These are phyloP conservation scores for Steinernema carpocapsae DNA, from an alignment of 2,888 invertebrate species.

Conservation along the genomic window DNA sequence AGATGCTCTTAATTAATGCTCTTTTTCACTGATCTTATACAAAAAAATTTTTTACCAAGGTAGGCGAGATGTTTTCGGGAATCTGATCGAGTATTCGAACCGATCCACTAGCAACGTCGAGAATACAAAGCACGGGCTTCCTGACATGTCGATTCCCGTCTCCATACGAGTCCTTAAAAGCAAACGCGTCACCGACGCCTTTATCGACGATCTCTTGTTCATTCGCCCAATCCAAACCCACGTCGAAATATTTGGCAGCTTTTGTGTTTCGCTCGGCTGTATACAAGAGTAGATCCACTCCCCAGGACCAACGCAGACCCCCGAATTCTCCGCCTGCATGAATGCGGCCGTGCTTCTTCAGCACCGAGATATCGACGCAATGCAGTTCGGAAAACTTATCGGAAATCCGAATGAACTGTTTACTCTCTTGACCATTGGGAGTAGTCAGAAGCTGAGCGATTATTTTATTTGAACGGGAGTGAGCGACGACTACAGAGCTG, in stretches of 20 bases:
- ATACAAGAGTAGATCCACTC: constrained; percentile 64
- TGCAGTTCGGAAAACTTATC: constrained; percentile 39
- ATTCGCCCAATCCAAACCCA: constrained; percentile 63
- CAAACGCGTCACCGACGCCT: constrained; percentile 58
- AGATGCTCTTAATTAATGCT: constrained; percentile 49
- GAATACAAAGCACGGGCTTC: constrained; percentile 62
- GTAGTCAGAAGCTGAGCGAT: constrained; percentile 58
- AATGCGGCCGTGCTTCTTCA: constrained; percentile 62
- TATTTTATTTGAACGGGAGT: constrained; percentile 49
- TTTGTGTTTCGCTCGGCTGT: constrained; percentile 62
- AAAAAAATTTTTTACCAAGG: constrained; percentile 45
- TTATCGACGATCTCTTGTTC: constrained; percentile 57
- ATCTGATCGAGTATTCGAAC: constrained; percentile 53
- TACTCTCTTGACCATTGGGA: constrained; percentile 59
- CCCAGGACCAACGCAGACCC: constrained; percentile 56
- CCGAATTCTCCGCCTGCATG: constrained; percentile 56
- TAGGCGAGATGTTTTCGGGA: constrained; percentile 56
- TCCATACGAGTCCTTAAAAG: constrained; percentile 61
- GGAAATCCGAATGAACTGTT: constrained; percentile 54
- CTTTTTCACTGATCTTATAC: too few relatives aligned
- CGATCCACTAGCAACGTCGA: constrained; percentile 54
- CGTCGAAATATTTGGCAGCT: constrained; percentile 59
- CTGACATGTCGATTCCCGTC: constrained; percentile 59
- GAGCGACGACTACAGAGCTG: constrained; percentile 49
- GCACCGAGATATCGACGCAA: constrained; percentile 52